A percentile compares a stretch with the other conserved stretches of the same genome.
phyloP scores from a whole-genome alignment of 2,888 invertebrate species.

The Cheilosia vernalis region DNA sequence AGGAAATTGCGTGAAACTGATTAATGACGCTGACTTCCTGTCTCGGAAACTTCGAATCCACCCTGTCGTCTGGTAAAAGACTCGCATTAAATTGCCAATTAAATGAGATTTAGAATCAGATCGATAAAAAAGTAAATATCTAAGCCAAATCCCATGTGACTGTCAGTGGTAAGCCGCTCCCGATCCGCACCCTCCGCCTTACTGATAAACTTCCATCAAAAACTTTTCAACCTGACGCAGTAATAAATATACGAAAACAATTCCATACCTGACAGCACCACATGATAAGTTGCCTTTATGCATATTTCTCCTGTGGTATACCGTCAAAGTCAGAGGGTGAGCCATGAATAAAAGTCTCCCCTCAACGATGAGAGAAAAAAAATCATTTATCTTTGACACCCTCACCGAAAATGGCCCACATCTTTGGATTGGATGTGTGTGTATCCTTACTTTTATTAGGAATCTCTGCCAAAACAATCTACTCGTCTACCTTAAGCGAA shows the following conservation, averaged over 20 bases:
- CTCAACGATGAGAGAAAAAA: slow-evolving; percentile 35
- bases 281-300: slow-evolving; percentile 29
- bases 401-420: slow-evolving; percentile 56
- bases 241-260: slow-evolving; percentile 50
- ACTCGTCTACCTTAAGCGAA: neutral
- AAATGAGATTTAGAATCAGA: neutral
- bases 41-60: neutral
- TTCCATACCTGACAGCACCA: slow-evolving; percentile 16
- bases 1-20: slow-evolving; percentile 53
- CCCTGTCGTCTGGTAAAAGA: neutral
- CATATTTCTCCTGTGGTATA: neutral
- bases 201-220: slow-evolving; percentile 49
- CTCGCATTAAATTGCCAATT: neutral
- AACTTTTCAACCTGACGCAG: slow-evolving; percentile 41
- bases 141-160: slow-evolving; percentile 18
- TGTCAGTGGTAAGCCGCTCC: slow-evolving; percentile 4
- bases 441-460: slow-evolving; percentile 55
- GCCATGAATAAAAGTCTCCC: slow-evolving; percentile 35
- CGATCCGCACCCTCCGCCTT: neutral
- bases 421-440: slow-evolving; percentile 18
- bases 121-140: neutral
- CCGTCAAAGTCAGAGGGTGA: neutral
- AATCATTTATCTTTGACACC: slow-evolving; percentile 68
- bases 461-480: slow-evolving; percentile 45
- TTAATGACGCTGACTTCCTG: slow-evolving; percentile 29